These are phyloP conservation scores for Halcyon malimbica DNA, from an alignment of 2,113 vertebrate genomes.

Conservation along the genomic window DNA sequence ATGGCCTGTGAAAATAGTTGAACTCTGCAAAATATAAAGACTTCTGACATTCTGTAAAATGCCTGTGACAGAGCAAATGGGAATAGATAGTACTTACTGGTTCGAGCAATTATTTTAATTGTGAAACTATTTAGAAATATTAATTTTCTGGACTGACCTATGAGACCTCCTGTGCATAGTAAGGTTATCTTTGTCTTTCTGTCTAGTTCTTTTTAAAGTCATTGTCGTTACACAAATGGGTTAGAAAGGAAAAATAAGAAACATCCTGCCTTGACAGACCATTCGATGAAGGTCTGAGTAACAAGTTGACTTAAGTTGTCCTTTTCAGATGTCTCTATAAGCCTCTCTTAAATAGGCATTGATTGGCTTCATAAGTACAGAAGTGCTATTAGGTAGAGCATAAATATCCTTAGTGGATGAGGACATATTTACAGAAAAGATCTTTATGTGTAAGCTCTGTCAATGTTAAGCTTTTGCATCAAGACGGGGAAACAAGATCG, in stretches of 20 bases:
- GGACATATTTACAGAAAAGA: neutral
- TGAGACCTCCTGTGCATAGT: neutral
- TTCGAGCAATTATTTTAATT: neutral
- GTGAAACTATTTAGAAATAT: neutral
- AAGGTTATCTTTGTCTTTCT: neutral
- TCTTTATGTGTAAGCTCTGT: neutral
- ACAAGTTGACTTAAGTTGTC: neutral
- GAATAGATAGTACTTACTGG: neutral
- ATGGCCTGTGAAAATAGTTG: neutral
- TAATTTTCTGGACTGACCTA: neutral
- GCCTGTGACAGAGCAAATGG: neutral
- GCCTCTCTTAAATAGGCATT: neutral
- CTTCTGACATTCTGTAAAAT: neutral
- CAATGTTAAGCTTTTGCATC: neutral
- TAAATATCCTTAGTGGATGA: neutral
- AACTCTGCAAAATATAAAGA: neutral
- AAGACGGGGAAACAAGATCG: neutral
- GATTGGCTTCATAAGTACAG: neutral
- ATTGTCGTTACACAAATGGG: neutral
- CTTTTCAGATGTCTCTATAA: neutral
- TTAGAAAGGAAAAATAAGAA: neutral
- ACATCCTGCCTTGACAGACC: neutral
- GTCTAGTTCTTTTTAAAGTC: neutral
- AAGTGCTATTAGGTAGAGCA: neutral
- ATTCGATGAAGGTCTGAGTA: neutral